Evolutionary conservation across 2,888 invertebrate species (phyloP), one percentile per base, ranked within the genome.

Genomic region (Eupithecia abbreviata): DNA sequence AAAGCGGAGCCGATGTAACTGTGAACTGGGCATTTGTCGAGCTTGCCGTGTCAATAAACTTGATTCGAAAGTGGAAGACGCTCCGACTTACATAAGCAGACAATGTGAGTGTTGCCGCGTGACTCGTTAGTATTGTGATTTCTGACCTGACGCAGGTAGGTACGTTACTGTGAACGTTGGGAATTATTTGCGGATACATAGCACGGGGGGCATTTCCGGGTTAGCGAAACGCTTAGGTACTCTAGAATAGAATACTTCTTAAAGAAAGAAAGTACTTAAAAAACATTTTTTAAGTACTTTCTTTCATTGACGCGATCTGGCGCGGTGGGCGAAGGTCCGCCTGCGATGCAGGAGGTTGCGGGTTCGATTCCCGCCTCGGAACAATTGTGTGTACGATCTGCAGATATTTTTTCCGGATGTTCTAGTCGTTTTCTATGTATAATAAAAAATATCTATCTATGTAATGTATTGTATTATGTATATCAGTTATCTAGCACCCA

Each of bases 21-120:
- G 94, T 93, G 92, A 92, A 91, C 88, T 89, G 87, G 89, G 90
- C 92, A 90, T 93, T 93, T 93, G 93, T 93, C 93, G 93, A 91
- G 91, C 92, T 91, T 91, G 92, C 90, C 93, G 93, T 94, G 95
- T 95, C 95, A 94, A 95, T 95, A 95, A 95, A 95, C 95, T 93
- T 94, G 93, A 94, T 95, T 95, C 94, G 95, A 95, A 95, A 95
- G 95, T 94, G 90, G 95, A 94, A 94, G 95, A 95, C 92, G 94
- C 90, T 93, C 91, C 92, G 89, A 85, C 94, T 95, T 95, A 95
- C 92, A 94, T 94, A 95, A 95, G 93, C 88, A 91, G 93, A 93
- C 94, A 94, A 94, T 94, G 93, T 92, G 91, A 90, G 87, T 42
- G 10, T 18, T 43, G 43, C 42, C 43, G n/a, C 42, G 43, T 68